Evolutionary conservation across 2,888 invertebrate species (phyloP), one percentile per base, ranked within the genome.

Genomic region (Tinea trinotella): DNA sequence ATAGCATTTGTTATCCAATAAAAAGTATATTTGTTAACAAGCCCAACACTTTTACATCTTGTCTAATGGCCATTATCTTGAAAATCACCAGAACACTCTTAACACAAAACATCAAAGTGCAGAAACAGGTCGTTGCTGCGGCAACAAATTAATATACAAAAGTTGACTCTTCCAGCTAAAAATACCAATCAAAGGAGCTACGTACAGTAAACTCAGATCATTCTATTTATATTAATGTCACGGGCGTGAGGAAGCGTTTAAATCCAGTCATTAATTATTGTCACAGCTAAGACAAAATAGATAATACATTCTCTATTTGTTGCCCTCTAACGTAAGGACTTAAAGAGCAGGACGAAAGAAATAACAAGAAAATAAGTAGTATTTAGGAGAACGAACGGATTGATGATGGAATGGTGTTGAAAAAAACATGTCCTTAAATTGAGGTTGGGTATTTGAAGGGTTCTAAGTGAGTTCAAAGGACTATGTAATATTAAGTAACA

Each of bases 181-280:
- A 83, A 85, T 85, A 85, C 66, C 72, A 82, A 83, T 85, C 84
- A 85, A 85, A 85, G 82, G 83, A 81, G 82, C 77, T 76, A 67
- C 66, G 67, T 67, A 71, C 19, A 17, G 53, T 53, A 24, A 74
- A 75, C 71, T 76, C 74, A 79, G 81, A 83, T 79, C 76, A 80
- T 78, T 84, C 84, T 85, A 85, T 85, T 85, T 85, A 82, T 72
- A 81, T 82, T 84, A 78, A 85, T 84, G 84, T 85, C 85, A 83
- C 83, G 83, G 83, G 81, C 85, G 85, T 84, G 84, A 85, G 85
- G 85, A 85, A 85, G 84, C 85, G 81, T 84, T 85, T 84, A 85
- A 85, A 82, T 83, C 85, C 84, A 80, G 70, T 75, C 84, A 85
- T 85, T 84, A 84, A 84, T 85, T 85, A 85, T 84, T 85, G 85